Base-by-base conservation (phyloP, 2,797 vertebrate genomes). In the Tangara arthus region DNA sequence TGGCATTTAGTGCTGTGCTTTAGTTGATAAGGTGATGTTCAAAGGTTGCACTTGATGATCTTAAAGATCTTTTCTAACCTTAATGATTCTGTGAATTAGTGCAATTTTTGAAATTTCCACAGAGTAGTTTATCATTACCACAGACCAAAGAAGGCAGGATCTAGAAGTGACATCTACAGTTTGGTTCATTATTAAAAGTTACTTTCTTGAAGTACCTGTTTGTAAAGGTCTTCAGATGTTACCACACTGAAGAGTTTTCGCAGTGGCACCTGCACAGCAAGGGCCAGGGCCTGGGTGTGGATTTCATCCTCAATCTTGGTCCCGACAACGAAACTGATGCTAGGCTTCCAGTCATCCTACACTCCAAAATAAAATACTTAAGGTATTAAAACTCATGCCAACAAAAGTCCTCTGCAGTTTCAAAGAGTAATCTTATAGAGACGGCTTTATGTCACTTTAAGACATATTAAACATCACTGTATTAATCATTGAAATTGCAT, bases 271-370 rank as follows among this genome's bases (percentile, higher is more conserved):
- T 97, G 97, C 9, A 98, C 98, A 2, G 98, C 99, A 28, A 97
- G 82, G 24, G 93, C 52, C 50, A 99, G 94, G 10, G 98, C 98
- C 14, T 42, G 91, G 6, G 97, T 95, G 90, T 98, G 97, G 30
- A 97, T 73, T n/a, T 98, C 98, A 37, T 99, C 99, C 34, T 98
- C 98, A 20, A 52, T 71, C 80, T 83, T 96, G 53, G 90, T 94
- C 55, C 97, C 98, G 46, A 98, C 97, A 80, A 99, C 90, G 1
- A 99, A 89, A 64, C 98, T 96, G 3, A 99, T 90, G 96, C 97
- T 98, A 35, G 97, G 98, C 64, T 92, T 97, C 99, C 99, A 99
- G 5, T 97, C 96, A 22, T 98, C 98, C 99, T 99, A 46, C 7
- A 47, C 52, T n/a, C 63, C 85, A 93, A 96, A 94, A 53, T 2